These are phyloP conservation scores for Fragum fragum DNA, from an alignment of 2,888 invertebrate genomes.

Conservation along the genomic window DNA sequence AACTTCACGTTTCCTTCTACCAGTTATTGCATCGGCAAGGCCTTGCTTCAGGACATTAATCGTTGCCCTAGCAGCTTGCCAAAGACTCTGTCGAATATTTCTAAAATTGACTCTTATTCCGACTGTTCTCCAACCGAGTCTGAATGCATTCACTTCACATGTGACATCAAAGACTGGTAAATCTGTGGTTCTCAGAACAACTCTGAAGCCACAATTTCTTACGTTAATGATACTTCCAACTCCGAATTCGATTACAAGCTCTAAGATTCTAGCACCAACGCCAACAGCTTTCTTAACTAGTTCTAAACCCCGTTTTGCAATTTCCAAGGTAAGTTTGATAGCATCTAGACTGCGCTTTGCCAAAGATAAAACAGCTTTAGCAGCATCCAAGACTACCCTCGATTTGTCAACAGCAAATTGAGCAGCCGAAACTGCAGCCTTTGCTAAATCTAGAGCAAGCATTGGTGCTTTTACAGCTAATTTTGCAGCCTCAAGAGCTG, in stretches of 20 bases:
- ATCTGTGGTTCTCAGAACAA: constrained; percentile 45
- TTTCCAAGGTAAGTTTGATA: constrained; percentile 39
- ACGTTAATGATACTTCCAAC: constrained; percentile 49
- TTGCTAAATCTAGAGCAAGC: constrained; percentile 58
- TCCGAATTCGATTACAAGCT: constrained; percentile 47
- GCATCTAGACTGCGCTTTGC: constrained; percentile 44
- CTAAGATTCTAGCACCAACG: constrained; percentile 31
- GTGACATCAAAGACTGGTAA: constrained; percentile 46
- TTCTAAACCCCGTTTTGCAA: constrained; percentile 51
- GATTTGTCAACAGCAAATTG: constrained; percentile 63
- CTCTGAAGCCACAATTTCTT: constrained; percentile 55
- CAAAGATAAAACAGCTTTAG: constrained; percentile 38
- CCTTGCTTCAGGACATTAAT: constrained; percentile 30
- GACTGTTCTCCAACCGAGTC: constrained; percentile 42
- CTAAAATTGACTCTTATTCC: constrained; percentile 43
- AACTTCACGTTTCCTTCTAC: constrained; percentile 30
- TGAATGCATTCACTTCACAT: constrained; percentile 60
- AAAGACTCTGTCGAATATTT: constrained; percentile 35
- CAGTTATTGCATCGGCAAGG: background rate
- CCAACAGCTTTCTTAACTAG: constrained; percentile 41
- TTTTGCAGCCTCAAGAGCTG: constrained; percentile 57
- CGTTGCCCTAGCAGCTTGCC: constrained; percentile 45
- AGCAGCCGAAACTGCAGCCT: constrained; percentile 49
- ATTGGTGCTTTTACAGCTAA: constrained; percentile 50
- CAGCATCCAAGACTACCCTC: constrained; percentile 48